Base-by-base conservation (phyloP, 2,113 vertebrate species). In the Sorex fumeus region DNA sequence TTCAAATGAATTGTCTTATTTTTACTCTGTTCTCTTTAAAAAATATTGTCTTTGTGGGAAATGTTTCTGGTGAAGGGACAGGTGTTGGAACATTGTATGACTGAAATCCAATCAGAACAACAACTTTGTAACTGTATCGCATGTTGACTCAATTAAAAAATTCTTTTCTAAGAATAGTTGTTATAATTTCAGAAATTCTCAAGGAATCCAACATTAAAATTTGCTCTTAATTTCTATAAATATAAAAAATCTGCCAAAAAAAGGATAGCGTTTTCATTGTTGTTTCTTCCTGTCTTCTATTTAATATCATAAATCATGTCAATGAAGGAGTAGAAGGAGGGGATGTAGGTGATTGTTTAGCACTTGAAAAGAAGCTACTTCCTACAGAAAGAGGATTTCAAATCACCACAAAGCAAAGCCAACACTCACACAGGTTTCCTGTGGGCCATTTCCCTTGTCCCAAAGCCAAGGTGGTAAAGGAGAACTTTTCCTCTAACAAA, bases 401-500 rank as follows among this genome's bases (percentile, higher is more conserved):
- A 86, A 96, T 75, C 82, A 93, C 75, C 88, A 84, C 3, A 72
- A 69, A 85, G 88, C 95, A 96, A 94, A 96, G 95, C 86, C 92
- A 96, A 76, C 91, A 97, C 77, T 96, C 97, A 88, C 69, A 94
- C 95, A 92, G 94, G 77, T 95, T 96, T 96, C 96, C 97, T 94
- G 94, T 97, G 91, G 93, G 95, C 82, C 45, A 34, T 87, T 97
- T 97, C 97, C 97, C 93, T 91, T 95, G 95, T 97, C 88, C 85
- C 0, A 0, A 88, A 96, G 95, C 96, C 96, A 97, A 93, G 75
- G 91, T 13, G 87, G 95, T 97, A 95, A 82, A 92, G 91, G 91
- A 96, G 90, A 81, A 57, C 93, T 94, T 97, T 97, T 96, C 96
- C 95, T 95, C 91, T 97, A 93, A 95, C 91, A 93, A 95, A 96